These are phyloP conservation scores for Mionectes macconnelli DNA, from an alignment of 2,113 vertebrate species.

Conservation along the genomic window DNA sequence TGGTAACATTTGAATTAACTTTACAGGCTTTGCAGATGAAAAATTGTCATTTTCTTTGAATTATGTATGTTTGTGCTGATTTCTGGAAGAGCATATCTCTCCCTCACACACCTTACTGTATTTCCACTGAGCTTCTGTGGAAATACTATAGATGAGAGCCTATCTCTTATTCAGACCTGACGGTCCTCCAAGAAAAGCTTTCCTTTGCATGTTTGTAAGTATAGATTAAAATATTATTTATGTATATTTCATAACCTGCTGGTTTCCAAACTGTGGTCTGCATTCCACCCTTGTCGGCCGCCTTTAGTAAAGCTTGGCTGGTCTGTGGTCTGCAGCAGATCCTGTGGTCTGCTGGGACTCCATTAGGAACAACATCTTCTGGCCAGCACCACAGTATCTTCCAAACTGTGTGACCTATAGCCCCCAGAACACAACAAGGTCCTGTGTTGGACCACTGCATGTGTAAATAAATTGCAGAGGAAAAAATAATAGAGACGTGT, in stretches of 20 bases:
- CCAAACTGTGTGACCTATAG: background rate
- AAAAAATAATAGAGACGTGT: rapidly evolving
- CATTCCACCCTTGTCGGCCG: background rate
- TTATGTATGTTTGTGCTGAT: background rate
- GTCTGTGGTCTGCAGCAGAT: background rate
- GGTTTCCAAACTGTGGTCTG: background rate
- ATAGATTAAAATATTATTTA: background rate
- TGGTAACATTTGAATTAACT: background rate
- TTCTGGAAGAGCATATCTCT: background rate
- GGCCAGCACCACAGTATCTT: background rate
- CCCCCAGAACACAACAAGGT: background rate
- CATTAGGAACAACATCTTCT: background rate
- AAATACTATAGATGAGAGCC: background rate
- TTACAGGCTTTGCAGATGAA: background rate
- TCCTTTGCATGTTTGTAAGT: background rate
- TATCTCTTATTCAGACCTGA: background rate
- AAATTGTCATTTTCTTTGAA: background rate
- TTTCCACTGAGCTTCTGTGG: background rate
- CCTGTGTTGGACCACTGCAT: rapidly evolving
- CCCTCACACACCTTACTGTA: background rate
- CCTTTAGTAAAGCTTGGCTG: background rate
- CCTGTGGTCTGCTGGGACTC: background rate
- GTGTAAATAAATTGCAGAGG: background rate
- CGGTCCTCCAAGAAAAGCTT: background rate
- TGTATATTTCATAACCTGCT: background rate